Evolutionary conservation across 2,797 vertebrate genomes (phyloP).

Genomic region (Sparidentex hasta): DNA sequence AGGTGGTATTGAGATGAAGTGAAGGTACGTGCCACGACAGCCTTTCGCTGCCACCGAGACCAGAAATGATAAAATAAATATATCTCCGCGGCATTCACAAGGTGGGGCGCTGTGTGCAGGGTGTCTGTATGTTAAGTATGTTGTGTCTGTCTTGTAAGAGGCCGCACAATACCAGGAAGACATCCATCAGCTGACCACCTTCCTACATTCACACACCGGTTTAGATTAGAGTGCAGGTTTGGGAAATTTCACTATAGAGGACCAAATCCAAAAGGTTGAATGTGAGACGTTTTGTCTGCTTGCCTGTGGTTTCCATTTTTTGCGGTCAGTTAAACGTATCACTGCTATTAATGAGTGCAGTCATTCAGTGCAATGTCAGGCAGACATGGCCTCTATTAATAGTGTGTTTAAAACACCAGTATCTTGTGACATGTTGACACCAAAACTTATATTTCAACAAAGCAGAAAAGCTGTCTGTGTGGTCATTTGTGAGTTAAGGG

Average conservation of each 20-base stretch:
- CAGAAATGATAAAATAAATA: constrained; percentile 89
- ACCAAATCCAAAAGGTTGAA: constrained; percentile 21
- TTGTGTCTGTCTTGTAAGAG: constrained; percentile 16
- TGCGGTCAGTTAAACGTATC: constrained; percentile 32
- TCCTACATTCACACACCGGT: constrained; percentile 1
- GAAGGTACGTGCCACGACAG: constrained; percentile 86
- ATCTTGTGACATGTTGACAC: constrained; percentile 19
- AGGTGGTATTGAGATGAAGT: constrained; percentile 87
- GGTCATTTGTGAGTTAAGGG: not conserved
- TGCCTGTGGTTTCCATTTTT: constrained; percentile 28
- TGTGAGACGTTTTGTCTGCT: constrained; percentile 12
- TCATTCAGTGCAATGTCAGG: constrained; percentile 36
- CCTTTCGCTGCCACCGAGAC: constrained; percentile 83
- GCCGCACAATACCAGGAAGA: constrained; percentile 23
- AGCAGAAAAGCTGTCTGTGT: not conserved
- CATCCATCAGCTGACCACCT: constrained; percentile 32
- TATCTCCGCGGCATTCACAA: constrained; percentile 50
- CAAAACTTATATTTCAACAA: not conserved
- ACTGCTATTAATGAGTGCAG: constrained; percentile 31
- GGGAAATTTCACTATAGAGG: constrained; percentile 29
- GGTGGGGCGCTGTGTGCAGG: constrained; percentile 20
- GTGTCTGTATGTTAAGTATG: constrained; percentile 38
- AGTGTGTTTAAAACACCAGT: constrained; percentile 17
- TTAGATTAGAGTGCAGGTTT: constrained; percentile 33
- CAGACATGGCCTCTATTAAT: constrained; percentile 40